Conservation (phyloP, 2,797 vertebrate genomes). For the Galaxias olidus region DNA sequence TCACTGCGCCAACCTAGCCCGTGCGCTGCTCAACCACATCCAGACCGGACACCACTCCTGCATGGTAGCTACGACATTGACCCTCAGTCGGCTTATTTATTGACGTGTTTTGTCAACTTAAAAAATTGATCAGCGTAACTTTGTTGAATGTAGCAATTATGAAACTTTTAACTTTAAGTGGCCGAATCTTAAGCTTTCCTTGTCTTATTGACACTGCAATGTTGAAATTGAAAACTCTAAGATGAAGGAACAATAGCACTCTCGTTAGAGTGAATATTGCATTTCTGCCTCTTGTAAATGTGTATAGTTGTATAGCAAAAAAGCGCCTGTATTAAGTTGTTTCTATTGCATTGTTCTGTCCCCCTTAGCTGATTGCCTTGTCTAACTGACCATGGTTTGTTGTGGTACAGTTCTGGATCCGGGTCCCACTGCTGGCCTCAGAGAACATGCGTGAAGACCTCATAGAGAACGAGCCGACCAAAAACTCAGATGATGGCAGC, state of each 20-base stretch:
- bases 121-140: no score
- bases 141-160: no score
- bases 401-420: slow-evolving; percentile 86
- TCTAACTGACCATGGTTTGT: slow-evolving; percentile 3
- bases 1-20: slow-evolving; percentile 85
- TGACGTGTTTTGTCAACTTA: no score
- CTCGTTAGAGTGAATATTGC: no score
- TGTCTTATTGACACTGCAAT: no score
- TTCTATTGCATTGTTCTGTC: slow-evolving; percentile 4
- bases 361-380: slow-evolving; percentile 10
- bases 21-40: slow-evolving; percentile 88
- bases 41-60: slow-evolving; percentile 91
- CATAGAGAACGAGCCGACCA: slow-evolving; percentile 80
- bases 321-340: no score
- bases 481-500: slow-evolving; percentile 61
- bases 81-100: background rate
- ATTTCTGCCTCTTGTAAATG: no score
- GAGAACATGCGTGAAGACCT: slow-evolving; percentile 86
- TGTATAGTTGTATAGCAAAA: no score
- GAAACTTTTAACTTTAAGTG: no score
- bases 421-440: slow-evolving; percentile 82
- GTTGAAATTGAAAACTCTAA: no score
- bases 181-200: no score
- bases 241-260: no score
- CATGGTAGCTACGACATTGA: slow-evolving; percentile 72